Percentiles rank a stretch among this genome's conserved stretches.
Evolutionary conservation across 2,113 vertebrate genomes (phyloP).

Genomic region (Heliornis fulica): DNA sequence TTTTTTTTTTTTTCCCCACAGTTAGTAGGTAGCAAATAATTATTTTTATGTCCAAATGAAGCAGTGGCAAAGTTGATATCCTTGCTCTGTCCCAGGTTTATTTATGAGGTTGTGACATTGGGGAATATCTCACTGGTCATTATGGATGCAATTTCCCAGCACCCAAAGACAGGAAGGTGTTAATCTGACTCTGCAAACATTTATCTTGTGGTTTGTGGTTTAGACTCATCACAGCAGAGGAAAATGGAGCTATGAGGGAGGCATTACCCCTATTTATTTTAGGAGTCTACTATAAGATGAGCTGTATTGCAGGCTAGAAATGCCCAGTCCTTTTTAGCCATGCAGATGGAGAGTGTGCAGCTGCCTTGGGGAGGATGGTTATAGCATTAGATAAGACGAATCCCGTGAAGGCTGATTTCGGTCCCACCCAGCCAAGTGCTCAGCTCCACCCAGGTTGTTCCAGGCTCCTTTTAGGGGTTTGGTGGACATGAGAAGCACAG

Average conservation of each 20-base stretch:
- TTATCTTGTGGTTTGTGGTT: background rate
- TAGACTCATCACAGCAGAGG: background rate
- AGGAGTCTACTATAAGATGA: background rate
- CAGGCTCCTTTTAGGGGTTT: background rate
- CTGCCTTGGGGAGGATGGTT: accelerated
- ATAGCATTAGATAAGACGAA: background rate
- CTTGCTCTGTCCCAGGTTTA: background rate
- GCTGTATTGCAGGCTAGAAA: background rate
- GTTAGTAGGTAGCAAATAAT: background rate
- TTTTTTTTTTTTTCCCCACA: background rate
- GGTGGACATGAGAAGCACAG: background rate
- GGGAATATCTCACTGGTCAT: background rate
- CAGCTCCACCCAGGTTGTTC: background rate
- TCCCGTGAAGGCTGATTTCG: background rate
- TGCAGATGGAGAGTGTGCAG: accelerated
- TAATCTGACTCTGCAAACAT: background rate
- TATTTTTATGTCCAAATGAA: background rate
- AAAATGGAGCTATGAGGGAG: background rate
- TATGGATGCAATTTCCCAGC: background rate
- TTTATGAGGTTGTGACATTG: background rate
- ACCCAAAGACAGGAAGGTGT: background rate
- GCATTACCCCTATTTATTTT: background rate
- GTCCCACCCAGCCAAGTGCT: background rate
- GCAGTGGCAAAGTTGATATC: background rate
- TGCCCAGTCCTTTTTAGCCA: background rate